Evolutionary conservation across 1,140 invertebrate genomes (phyloP).

Genomic region (Bombus ignitus): DNA sequence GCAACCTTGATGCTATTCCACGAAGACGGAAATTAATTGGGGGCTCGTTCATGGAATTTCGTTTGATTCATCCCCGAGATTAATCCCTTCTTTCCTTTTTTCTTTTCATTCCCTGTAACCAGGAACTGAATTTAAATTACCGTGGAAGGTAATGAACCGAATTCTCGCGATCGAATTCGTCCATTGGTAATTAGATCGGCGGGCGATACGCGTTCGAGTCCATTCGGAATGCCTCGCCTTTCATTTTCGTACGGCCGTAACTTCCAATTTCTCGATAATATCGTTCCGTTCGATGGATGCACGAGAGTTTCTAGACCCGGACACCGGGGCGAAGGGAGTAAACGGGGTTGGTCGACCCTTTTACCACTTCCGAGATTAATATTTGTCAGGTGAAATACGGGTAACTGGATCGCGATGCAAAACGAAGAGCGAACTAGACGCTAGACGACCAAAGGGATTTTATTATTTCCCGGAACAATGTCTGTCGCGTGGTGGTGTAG

Average conservation of each 20-base stretch:
- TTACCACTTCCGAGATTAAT: slow-evolving; percentile 31
- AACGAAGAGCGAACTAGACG: neutral
- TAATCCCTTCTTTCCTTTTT: neutral
- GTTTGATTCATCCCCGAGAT: neutral
- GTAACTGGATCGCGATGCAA: slow-evolving; percentile 13
- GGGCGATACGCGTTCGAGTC: slow-evolving; percentile 13
- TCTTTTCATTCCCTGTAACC: neutral
- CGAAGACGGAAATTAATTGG: slow-evolving; percentile 19
- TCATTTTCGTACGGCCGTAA: slow-evolving; percentile 31
- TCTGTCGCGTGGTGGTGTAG: neutral
- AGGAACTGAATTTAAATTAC: slow-evolving; percentile 21
- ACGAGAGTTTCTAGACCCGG: too few species aligned
- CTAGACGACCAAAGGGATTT: neutral
- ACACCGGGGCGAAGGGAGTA: too few species aligned
- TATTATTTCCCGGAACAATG: slow-evolving; percentile 18
- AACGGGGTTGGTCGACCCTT: neutral
- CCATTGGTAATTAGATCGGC: slow-evolving; percentile 34
- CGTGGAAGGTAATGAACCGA: slow-evolving; percentile 20
- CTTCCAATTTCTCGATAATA: slow-evolving; percentile 41
- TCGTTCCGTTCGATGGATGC: slow-evolving; percentile 17
- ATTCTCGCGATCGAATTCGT: slow-evolving; percentile 27
- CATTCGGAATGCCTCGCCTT: slow-evolving; percentile 18
- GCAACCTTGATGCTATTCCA: neutral
- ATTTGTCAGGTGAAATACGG: slow-evolving; percentile 37
- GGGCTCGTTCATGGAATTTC: neutral